A percentile compares a stretch with the other conserved stretches of the same genome.
Evolutionary conservation across 2,797 vertebrate genomes (phyloP).

Genomic region (Morelia viridis): DNA sequence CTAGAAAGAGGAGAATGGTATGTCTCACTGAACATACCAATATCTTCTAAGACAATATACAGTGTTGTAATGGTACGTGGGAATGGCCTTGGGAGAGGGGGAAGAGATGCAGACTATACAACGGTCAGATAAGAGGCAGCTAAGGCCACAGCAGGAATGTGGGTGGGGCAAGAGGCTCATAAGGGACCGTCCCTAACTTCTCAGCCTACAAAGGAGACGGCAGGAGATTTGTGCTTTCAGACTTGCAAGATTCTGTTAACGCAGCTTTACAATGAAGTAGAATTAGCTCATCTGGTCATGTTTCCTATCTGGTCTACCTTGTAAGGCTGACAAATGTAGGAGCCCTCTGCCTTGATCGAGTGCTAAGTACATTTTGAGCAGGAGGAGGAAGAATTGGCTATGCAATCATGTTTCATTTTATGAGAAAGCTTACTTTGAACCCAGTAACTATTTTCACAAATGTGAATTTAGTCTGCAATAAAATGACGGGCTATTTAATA

Average conservation of each 20-base stretch:
- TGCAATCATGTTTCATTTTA: not conserved
- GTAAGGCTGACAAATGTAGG: not conserved
- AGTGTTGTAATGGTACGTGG: not conserved
- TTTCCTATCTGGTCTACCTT: not conserved
- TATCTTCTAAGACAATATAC: not conserved
- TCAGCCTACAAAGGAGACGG: not conserved
- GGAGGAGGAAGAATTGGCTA: not conserved
- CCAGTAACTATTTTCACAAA: slow-evolving; percentile 20
- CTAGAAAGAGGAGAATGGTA: not conserved
- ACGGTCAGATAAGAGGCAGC: not conserved
- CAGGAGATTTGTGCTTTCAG: not conserved
- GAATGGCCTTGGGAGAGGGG: not conserved
- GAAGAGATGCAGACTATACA: not conserved
- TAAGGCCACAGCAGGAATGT: not conserved
- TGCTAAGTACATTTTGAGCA: slow-evolving; percentile 8
- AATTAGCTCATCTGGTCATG: not conserved
- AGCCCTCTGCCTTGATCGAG: not conserved
- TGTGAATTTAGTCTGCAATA: slow-evolving; percentile 24
- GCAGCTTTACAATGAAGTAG: not conserved
- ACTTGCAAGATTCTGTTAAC: not conserved
- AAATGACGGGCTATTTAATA: slow-evolving; percentile 14
- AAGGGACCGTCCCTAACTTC: not conserved
- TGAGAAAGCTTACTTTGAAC: slow-evolving; percentile 13
- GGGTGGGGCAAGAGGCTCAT: not conserved
- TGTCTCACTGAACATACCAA: not conserved